Evolutionary conservation across 2,113 vertebrate species (phyloP).

Genomic region (Channa argus): DNA sequence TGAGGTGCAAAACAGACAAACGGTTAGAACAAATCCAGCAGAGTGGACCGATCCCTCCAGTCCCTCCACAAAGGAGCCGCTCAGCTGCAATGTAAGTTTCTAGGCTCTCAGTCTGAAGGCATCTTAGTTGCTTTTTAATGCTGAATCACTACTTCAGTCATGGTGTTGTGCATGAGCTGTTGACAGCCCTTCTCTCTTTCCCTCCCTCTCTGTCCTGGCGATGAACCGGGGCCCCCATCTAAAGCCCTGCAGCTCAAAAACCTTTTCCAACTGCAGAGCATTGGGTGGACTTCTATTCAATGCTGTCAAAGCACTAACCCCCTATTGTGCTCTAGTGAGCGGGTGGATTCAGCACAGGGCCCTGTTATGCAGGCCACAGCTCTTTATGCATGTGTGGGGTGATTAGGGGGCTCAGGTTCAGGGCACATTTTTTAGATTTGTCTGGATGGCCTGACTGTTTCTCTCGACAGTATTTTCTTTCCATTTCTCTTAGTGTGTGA

Average conservation of each 20-base stretch:
- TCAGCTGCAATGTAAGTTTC: conserved; percentile 90
- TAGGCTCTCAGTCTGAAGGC: neutral
- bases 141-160: conserved; percentile 41
- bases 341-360: conserved; percentile 70
- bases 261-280: conserved; percentile 69
- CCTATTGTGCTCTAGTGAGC: conserved; percentile 77
- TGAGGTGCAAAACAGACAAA: conserved; percentile 90
- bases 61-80: conserved; percentile 83
- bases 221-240: conserved; percentile 68
- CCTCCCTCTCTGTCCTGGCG: conserved; percentile 50
- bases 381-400: conserved; percentile 72
- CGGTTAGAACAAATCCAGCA: conserved; percentile 75
- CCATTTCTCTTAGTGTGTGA: conserved; percentile 1
- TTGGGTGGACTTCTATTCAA: conserved; percentile 76
- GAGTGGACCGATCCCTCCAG: conserved; percentile 88
- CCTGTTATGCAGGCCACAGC: conserved; percentile 75
- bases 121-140: conserved; percentile 33
- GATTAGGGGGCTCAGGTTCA: conserved; percentile 73
- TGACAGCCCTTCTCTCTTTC: conserved; percentile 54
- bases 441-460: conserved; percentile 59
- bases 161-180: conserved; percentile 48
- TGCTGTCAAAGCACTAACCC: conserved; percentile 76
- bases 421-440: conserved; percentile 73
- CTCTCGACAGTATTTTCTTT: conserved; percentile 20
- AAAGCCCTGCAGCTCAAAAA: conserved; percentile 71